Percentiles rank a stretch among this genome's conserved stretches.
Conservation (phyloP, 92 coral and sea anemone genomes). For the Muricea muricata region DNA sequence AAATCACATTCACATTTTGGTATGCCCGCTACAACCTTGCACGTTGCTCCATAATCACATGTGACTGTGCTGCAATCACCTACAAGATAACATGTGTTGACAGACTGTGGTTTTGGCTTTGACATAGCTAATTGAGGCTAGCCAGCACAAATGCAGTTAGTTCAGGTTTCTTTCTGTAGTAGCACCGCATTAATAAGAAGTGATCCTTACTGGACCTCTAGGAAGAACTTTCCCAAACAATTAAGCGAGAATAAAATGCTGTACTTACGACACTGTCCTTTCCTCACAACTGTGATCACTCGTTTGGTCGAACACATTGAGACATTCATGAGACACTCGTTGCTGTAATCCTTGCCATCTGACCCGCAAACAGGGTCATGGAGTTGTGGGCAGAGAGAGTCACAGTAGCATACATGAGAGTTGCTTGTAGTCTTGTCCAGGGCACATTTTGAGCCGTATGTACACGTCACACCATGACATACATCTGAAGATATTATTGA, state of each 20-base stretch:
- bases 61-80: not conserved
- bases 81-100: no score
- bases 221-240: no score
- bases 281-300: not conserved
- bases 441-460: not conserved
- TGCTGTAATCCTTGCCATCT: not conserved
- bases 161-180: no score
- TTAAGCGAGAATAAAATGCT: no score
- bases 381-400: not conserved
- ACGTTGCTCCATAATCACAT: not conserved
- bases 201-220: no score
- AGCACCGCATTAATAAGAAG: no score
- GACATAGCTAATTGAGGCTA: no score
- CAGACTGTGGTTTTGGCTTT: no score
- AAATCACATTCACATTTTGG: not conserved
- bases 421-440: not conserved
- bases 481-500: constrained; percentile 19
- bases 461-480: not conserved
- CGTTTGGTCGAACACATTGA: not conserved
- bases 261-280: not conserved
- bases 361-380: constrained; percentile 1
- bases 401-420: not conserved
- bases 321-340: not conserved
- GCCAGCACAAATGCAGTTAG: no score
- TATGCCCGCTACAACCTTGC: not conserved